Evolutionary conservation across 2,113 vertebrate species (phyloP).

Genomic region (Seriola dumerili): DNA sequence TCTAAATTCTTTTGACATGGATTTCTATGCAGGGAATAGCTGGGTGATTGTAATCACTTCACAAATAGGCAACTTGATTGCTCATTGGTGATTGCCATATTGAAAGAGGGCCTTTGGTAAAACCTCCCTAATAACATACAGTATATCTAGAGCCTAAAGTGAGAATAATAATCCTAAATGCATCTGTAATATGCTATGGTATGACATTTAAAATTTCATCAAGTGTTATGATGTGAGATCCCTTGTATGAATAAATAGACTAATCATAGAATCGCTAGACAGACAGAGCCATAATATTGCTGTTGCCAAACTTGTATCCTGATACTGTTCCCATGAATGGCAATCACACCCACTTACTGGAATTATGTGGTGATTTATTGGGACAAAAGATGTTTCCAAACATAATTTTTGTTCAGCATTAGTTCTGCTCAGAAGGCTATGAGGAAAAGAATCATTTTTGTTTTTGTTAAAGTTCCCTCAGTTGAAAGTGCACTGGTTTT

Average conservation of each 20-base stretch:
- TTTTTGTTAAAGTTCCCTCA: neutral
- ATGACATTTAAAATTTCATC: constrained; percentile 30
- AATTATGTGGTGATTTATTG: constrained; percentile 27
- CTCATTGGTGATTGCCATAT: constrained; percentile 9
- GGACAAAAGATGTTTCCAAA: constrained; percentile 19
- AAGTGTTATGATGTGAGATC: neutral
- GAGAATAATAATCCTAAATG: constrained; percentile 27
- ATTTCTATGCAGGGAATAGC: constrained; percentile 20
- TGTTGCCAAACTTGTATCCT: constrained; percentile 33
- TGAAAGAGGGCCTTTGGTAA: neutral
- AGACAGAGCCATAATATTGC: constrained; percentile 19
- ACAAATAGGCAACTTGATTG: constrained; percentile 27
- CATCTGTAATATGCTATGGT: constrained; percentile 2
- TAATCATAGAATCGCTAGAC: constrained; percentile 4
- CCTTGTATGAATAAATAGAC: neutral
- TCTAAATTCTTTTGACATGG: constrained; percentile 54
- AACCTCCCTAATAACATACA: neutral
- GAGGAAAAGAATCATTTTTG: neutral
- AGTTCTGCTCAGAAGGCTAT: neutral
- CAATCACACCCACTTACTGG: constrained; percentile 29
- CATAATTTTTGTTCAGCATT: neutral
- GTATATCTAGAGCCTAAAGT: constrained; percentile 21
- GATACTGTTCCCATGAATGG: constrained; percentile 32
- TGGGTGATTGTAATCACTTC: constrained; percentile 33
- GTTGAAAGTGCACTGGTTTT: neutral